Evolutionary conservation across 2,888 invertebrate genomes (phyloP).

Genomic region (Lordiphosa fenestrarum): DNA sequence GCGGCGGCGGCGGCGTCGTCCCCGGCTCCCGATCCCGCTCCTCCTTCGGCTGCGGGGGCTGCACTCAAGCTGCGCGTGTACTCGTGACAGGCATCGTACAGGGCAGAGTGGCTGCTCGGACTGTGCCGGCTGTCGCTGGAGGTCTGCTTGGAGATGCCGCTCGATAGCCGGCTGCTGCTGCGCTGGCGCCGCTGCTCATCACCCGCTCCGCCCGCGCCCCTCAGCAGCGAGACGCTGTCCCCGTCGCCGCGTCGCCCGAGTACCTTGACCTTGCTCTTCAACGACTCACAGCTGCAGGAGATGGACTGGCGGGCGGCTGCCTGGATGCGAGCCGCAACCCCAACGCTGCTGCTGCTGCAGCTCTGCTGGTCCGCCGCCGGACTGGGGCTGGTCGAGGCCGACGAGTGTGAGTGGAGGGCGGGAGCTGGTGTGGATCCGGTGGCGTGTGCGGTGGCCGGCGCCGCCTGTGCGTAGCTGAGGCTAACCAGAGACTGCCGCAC

Average conservation of each 20-base stretch:
- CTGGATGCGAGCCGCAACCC: conserved; percentile 30
- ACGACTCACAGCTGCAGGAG: conserved; percentile 76
- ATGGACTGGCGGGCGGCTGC: conserved; percentile 64
- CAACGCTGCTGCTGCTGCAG: conserved; percentile 49
- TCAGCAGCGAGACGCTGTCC: conserved; percentile 69
- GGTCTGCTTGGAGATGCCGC: conserved; percentile 75
- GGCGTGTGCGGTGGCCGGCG: conserved; percentile 31
- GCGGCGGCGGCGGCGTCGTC: conserved; percentile 56
- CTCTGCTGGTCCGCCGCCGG: conserved; percentile 43
- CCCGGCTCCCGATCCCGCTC: conserved; percentile 9
- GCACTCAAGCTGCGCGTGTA: conserved; percentile 64
- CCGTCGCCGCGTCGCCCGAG: conserved; percentile 20
- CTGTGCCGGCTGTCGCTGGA: conserved; percentile 76
- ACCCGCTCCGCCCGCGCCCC: conserved; percentile 47
- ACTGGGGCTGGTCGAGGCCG: conserved; percentile 45
- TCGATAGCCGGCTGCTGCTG: conserved; percentile 66
- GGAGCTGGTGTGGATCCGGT: conserved; percentile 34
- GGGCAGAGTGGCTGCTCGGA: conserved; percentile 66
- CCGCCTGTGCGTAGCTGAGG: conserved; percentile 77
- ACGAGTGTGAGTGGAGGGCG: conserved; percentile 32
- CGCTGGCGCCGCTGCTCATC: conserved; percentile 71
- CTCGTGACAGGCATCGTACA: conserved; percentile 68
- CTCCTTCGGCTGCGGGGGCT: conserved; percentile 40
- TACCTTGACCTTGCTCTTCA: conserved; percentile 54
- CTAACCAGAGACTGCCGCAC: conserved; percentile 80